Base-by-base conservation (phyloP, 1,140 invertebrate species). In the Aleiodes sp. region DNA sequence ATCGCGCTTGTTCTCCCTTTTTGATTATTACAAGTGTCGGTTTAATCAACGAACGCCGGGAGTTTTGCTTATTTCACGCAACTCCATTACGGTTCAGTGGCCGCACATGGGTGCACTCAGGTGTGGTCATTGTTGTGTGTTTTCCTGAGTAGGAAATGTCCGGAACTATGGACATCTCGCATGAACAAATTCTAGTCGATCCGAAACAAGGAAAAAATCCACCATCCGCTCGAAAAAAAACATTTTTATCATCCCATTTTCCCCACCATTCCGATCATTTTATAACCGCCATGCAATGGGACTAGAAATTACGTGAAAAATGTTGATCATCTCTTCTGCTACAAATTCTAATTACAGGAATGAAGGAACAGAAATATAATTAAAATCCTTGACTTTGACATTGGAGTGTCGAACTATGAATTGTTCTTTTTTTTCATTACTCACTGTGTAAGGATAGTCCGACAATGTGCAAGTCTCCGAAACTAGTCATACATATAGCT, bases 111-210 rank as follows among this genome's bases (percentile, higher is more conserved):
- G 52, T 65, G 66, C 70, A 72, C 62, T 72, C 70, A 72, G 70
- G 70, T 72, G 70, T 72, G 66, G 70, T 72, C 66, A 46, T 72
- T 72, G 70, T 72, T 72, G 66, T 60, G 31, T 56, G 28, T 65
- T 72, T 71, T 72, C 66, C 60, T 72, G 63, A 62, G 60, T 65
- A 62, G 65, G 70, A 72, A 72, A 68, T 72, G 65, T 68, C 65
- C 70, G 61, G 65, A 71, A 64, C 63, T 65, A 63, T 43, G 39
- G 60, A 52, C 14, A 67, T 39, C 14, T 33, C 57, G 39, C 62
- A 57, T 57, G 52, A 59, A 31, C 52, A 66, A 66, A 66, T 52
- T 52, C 46, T 52, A 26, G 19, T 2, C 46, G 46, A 52, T 52
- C 46, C 46, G 46, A 52, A 52, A 52, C 46, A 52, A 52, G 46